A percentile compares a stretch with the other conserved stretches of the same genome.
phyloP scores from a whole-genome alignment of 2,888 invertebrate genomes.

The Phania funesta region DNA sequence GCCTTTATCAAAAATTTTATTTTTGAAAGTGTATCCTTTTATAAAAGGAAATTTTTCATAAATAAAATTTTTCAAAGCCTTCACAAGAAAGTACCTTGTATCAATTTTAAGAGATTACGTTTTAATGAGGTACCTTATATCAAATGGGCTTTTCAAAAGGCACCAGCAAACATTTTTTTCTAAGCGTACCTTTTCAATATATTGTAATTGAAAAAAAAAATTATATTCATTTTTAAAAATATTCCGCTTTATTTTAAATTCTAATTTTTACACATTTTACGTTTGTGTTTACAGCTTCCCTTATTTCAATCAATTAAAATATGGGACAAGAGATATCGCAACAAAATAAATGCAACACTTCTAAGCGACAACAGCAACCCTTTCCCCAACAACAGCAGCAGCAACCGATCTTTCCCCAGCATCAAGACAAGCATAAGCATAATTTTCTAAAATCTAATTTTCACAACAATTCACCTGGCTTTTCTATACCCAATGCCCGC shows the following conservation, averaged over 20 bases:
- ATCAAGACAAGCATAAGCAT: constrained; percentile 66
- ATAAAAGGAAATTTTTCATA: too few species aligned
- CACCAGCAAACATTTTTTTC: too few species aligned
- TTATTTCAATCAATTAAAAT: constrained; percentile 75
- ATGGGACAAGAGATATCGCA: constrained; percentile 81
- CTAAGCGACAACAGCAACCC: constrained; percentile 73
- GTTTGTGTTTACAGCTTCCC: constrained; percentile 70
- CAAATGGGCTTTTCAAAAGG: too few species aligned
- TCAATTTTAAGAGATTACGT: too few species aligned
- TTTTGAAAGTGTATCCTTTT: too few species aligned
- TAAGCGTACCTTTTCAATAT: too few species aligned
- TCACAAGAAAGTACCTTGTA: too few species aligned
- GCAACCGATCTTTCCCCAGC: constrained; percentile 59
- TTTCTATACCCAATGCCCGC: constrained; percentile 62
- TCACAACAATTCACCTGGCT: constrained; percentile 42
- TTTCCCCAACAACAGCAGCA: constrained; percentile 62
- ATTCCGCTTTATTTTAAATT: neutral
- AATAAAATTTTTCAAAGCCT: too few species aligned
- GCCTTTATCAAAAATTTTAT: too few species aligned
- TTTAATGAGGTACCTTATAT: too few species aligned
- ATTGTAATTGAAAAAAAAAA: too few species aligned
- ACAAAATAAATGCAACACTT: constrained; percentile 74
- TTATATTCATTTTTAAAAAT: too few species aligned
- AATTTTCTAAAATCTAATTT: constrained; percentile 55
- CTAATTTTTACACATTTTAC: constrained; percentile 1